Evolutionary conservation across 2,113 vertebrate species (phyloP), one percentile per base, ranked within the genome.

Genomic region (Benitochromis conjunctus): DNA sequence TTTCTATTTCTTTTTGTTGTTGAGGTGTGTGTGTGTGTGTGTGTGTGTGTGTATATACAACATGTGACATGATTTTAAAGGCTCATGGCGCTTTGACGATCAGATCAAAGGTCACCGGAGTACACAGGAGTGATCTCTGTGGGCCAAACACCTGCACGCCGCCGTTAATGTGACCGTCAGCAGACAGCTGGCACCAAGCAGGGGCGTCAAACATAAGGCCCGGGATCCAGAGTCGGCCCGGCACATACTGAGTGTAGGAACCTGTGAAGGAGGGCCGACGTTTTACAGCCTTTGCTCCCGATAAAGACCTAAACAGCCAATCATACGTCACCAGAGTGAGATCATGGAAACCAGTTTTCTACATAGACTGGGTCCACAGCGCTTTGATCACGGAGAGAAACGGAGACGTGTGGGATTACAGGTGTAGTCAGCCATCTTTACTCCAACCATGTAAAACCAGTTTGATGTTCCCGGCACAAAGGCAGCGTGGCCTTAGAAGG

Each of bases 321-420:
- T 2, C 8, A 18, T 18, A 60, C 14, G 5, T 60, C 58, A 60
- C 0, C 58, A 34, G 29, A 60, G 3, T 0, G 16, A 60, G 0
- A 13, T 60, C 0, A 60, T 60, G 16, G 58, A 62, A 62, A 62
- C 16, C 58, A 11, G 16, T 34, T 34, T 14, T 11, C 34, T 34
- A 34, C 58, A 60, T 0, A 60, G 26, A 19, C 13, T 16, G 21
- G 55, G 6, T 1, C 10, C 54, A 55, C 57, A 6, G 57, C 3
- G 2, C 34, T 60, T 60, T 0, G 3, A 38, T 38, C 36, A 38
- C 36, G 1, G 1, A 38, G 36, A 38, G 3, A 9, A 36, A 36
- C 34, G 14, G 3, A 31, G 26, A 60, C 29, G 5, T 34, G 16
- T 5, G 29, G 4, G 29, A 29, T 29, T 5, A 29, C 3, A 29